Base-by-base conservation (phyloP, 2,888 invertebrate species). In the Harpalus rubripes region DNA sequence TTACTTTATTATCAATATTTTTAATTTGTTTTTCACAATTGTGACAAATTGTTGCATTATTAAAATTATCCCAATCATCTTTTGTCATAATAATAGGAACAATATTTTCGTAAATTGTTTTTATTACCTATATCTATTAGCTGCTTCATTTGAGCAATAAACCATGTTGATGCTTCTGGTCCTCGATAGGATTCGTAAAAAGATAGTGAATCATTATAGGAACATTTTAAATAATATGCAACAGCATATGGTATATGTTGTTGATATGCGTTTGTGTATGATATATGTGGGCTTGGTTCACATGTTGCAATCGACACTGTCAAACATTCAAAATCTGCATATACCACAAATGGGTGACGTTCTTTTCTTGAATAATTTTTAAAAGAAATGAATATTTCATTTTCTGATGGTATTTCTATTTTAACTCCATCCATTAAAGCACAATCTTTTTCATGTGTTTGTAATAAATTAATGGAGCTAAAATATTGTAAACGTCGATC, bases 11-110 rank as follows among this genome's bases (percentile, higher is more conserved):
- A 18, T 80, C 85, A 41, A 61, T 39, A 44, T 41, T 15, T 41
- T 7, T 16, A 72, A 87, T 86, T 4, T 16, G 10, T 52, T 86
- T 79, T 22, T 85, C 84, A 78, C 88, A 88, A 79, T 88, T 86
- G 85, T 87, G 86, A 86, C 88, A 88, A 12, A 22, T 15, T 58
- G 80, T 52, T 8, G 86, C 52, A 52, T 8, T 61, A 5, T 79
- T 15, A 44, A 44, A 44, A 44, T 44, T 44, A 44, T n/a, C n/a
- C n/a, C n/a, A n/a, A n/a, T n/a, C n/a, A n/a, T 44, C 44, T 44
- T 44, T 44, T 44, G 44, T 44, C 44, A 44, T 44, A 5, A 44
- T 44, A 44, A 44, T 44, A 44, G 44, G 44, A 10, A 44, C n/a
- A 59, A 59, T 59, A 59, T 59, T 59, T 2, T 59, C 16, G n/a